Conservation (phyloP, 2,888 invertebrate genomes). For the Cecidostiba fungosa region DNA sequence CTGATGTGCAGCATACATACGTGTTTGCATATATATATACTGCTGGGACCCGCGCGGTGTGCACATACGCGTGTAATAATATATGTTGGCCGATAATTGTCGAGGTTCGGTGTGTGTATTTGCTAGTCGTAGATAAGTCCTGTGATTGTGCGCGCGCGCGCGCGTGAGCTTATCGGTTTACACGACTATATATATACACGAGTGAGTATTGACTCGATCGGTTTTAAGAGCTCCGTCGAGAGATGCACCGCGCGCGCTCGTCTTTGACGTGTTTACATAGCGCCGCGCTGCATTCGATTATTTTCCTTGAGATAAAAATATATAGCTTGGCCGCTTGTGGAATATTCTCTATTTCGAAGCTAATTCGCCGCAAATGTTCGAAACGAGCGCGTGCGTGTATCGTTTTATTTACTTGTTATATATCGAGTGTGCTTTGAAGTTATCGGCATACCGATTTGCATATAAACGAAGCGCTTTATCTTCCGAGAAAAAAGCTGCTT, state of each 20-base stretch:
- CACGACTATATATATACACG: constrained; percentile 12
- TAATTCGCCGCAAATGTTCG: too few relatives aligned
- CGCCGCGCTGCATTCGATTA: neutral
- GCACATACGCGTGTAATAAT: constrained; percentile 9
- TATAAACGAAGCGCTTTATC: constrained; percentile 31
- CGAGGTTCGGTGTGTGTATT: constrained; percentile 43
- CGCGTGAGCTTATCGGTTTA: constrained; percentile 50
- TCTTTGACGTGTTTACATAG: neutral
- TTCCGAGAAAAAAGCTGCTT: constrained; percentile 22
- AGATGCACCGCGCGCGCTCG: neutral
- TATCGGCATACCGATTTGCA: constrained; percentile 33
- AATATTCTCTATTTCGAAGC: constrained; percentile 9
- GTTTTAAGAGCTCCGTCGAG: constrained; percentile 49
- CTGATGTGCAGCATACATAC: too few relatives aligned
- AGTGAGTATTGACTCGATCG: constrained; percentile 66
- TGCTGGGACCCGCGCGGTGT: neutral
- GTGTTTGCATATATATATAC: constrained; percentile 34
- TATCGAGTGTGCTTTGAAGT: constrained; percentile 26
- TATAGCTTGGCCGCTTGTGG: neutral
- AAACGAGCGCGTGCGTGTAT: neutral
- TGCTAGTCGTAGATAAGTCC: constrained; percentile 45
- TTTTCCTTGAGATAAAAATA: neutral
- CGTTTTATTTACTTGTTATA: constrained; percentile 12
- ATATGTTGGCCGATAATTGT: constrained; percentile 43
- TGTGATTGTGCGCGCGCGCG: neutral